Conservation (phyloP, 2,888 invertebrate genomes). For the Drosophila barbarae region DNA sequence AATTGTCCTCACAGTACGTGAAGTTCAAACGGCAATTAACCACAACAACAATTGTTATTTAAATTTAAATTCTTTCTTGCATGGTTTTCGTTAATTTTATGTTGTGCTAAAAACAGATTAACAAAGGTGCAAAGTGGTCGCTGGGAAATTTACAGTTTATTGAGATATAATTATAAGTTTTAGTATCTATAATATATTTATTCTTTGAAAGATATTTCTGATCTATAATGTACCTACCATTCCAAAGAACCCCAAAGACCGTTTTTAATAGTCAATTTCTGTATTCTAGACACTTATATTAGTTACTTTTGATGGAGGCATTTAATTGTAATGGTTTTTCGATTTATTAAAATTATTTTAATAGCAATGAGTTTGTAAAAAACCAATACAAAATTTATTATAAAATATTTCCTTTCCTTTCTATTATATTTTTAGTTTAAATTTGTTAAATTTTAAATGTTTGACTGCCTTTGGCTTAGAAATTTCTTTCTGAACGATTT, state of each 20-base stretch:
- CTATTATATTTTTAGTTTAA: not conserved
- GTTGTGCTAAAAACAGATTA: constrained; percentile 17
- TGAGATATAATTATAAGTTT: not conserved
- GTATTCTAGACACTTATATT: not conserved
- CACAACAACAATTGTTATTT: constrained; percentile 15
- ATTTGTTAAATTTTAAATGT: not conserved
- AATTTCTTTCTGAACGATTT: not conserved
- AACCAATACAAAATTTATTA: too few relatives aligned
- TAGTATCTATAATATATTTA: not conserved
- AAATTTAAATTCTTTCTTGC: constrained; percentile 19
- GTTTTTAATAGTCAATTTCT: too few relatives aligned
- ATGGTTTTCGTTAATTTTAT: constrained; percentile 36
- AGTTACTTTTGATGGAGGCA: not conserved
- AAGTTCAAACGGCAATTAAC: constrained; percentile 21
- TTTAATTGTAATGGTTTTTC: not conserved
- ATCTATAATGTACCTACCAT: not conserved
- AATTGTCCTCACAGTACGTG: constrained; percentile 33
- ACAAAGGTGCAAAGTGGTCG: constrained; percentile 10
- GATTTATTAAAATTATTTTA: not conserved
- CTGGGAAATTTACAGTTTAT: not conserved
- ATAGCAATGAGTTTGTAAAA: not conserved
- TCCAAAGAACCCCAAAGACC: not conserved
- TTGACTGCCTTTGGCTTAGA: not conserved
- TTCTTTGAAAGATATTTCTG: not conserved
- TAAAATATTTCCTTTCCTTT: too few relatives aligned